These are phyloP conservation scores for Eudemis profundana DNA, from an alignment of 2,888 invertebrate genomes.

Conservation along the genomic window DNA sequence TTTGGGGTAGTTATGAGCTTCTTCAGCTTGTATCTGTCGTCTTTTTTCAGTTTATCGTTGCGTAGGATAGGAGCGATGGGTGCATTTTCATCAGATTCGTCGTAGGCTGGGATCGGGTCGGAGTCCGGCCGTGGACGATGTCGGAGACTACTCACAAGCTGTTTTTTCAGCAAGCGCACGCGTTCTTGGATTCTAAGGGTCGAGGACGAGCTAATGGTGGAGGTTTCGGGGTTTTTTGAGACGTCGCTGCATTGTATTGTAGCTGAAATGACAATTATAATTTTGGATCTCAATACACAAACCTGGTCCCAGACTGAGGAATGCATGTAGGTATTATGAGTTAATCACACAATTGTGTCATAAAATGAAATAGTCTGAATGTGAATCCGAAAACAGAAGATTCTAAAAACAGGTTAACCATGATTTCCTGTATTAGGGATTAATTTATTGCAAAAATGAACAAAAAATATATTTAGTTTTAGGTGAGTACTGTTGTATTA, in stretches of 20 bases:
- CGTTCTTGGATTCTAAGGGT: not conserved
- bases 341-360: too few species aligned
- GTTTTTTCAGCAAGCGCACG: not conserved
- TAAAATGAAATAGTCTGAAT: too few species aligned
- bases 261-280: not conserved
- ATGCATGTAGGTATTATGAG: too few species aligned
- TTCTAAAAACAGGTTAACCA: too few species aligned
- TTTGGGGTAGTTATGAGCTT: not conserved
- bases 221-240: not conserved
- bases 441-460: too few species aligned
- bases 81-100: slow-evolving; percentile 16
- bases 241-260: not conserved
- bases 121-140: not conserved
- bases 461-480: too few species aligned
- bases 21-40: slow-evolving; percentile 9
- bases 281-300: too few species aligned
- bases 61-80: slow-evolving; percentile 15
- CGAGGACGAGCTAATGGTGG: too few species aligned
- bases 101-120: not conserved
- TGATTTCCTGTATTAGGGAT: too few species aligned
- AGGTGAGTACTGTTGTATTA: too few species aligned
- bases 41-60: slow-evolving; percentile 8
- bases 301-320: too few species aligned
- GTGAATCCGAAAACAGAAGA: too few species aligned
- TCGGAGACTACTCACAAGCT: not conserved